Evolutionary conservation across 1,140 invertebrate genomes (phyloP).

Genomic region (Drosophila santomea): DNA sequence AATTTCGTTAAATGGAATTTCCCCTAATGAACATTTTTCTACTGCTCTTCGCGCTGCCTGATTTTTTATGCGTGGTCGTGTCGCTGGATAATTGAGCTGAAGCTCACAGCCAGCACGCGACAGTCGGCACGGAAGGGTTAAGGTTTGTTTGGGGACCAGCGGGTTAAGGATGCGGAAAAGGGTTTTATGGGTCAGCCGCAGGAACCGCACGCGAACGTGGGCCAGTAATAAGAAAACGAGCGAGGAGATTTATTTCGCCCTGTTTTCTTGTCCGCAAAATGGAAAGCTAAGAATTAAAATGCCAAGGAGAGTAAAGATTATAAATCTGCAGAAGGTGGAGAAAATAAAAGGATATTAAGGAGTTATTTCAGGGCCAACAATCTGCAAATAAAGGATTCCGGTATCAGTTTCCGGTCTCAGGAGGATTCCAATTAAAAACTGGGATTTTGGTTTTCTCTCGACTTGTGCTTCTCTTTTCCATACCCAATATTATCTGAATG

Average conservation of each 20-base stretch:
- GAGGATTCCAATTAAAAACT: slow-evolving; percentile 4
- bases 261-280: slow-evolving; percentile 3
- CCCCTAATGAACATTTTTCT: slow-evolving; percentile 74
- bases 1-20: slow-evolving; percentile 74
- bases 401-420: slow-evolving; percentile 4
- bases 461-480: background rate
- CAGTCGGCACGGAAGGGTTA: slow-evolving; percentile 38
- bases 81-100: slow-evolving; percentile 72
- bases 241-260: slow-evolving; percentile 36
- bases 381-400: slow-evolving; percentile 6
- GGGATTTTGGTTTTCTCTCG: background rate
- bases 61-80: slow-evolving; percentile 59
- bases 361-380: slow-evolving; percentile 11
- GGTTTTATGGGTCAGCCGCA: slow-evolving; percentile 53
- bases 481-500: background rate
- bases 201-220: slow-evolving; percentile 53
- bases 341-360: slow-evolving; percentile 29
- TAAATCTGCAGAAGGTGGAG: slow-evolving; percentile 11
- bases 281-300: slow-evolving; percentile 54
- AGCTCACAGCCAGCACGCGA: slow-evolving; percentile 49
- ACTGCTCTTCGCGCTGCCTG: slow-evolving; percentile 38
- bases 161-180: slow-evolving; percentile 44
- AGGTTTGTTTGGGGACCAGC: slow-evolving; percentile 1
- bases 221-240: slow-evolving; percentile 43
- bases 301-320: slow-evolving; percentile 15